Percentiles rank a stretch among this genome's conserved stretches.
Conservation (phyloP, 2,888 invertebrate species). For the Craniophora ligustri region DNA sequence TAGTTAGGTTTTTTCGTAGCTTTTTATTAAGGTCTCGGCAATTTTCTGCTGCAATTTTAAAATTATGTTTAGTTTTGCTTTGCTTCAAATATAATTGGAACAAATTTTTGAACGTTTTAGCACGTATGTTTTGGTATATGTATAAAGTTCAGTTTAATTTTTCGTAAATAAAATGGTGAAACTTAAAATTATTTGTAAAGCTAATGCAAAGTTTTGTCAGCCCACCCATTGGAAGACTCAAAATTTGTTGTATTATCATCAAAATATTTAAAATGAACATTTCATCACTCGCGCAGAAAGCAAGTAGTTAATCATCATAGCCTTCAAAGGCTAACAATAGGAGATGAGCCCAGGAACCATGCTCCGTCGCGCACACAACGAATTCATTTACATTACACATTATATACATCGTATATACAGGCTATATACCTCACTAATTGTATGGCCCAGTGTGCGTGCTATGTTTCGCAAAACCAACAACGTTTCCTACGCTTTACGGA, state of each 20-base stretch:
- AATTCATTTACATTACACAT: slow-evolving; percentile 50
- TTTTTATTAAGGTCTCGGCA: background rate
- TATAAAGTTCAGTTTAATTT: no score
- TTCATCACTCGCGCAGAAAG: slow-evolving; percentile 12
- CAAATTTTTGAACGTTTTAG: no score
- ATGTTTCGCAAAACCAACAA: slow-evolving; percentile 19
- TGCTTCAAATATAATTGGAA: no score
- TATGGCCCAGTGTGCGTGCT: slow-evolving; percentile 24
- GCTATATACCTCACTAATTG: slow-evolving; percentile 8
- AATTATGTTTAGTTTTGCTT: no score
- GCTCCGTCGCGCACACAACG: slow-evolving; percentile 52
- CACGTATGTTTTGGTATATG: no score
- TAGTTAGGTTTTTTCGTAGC: slow-evolving; percentile 10
- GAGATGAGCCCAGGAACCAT: slow-evolving; percentile 64
- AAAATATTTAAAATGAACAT: background rate
- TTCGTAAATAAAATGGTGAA: no score
- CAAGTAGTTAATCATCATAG: slow-evolving; percentile 18
- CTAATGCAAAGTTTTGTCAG: no score
- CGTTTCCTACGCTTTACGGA: slow-evolving; percentile 11
- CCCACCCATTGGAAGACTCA: no score
- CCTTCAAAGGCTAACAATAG: slow-evolving; percentile 59
- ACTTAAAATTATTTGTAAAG: no score
- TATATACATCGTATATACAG: background rate
- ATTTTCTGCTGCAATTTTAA: background rate
- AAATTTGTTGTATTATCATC: no score